Evolutionary conservation across 2,113 vertebrate species (phyloP), one percentile per base, ranked within the genome.

Genomic region (Thalassoma bifasciatum): DNA sequence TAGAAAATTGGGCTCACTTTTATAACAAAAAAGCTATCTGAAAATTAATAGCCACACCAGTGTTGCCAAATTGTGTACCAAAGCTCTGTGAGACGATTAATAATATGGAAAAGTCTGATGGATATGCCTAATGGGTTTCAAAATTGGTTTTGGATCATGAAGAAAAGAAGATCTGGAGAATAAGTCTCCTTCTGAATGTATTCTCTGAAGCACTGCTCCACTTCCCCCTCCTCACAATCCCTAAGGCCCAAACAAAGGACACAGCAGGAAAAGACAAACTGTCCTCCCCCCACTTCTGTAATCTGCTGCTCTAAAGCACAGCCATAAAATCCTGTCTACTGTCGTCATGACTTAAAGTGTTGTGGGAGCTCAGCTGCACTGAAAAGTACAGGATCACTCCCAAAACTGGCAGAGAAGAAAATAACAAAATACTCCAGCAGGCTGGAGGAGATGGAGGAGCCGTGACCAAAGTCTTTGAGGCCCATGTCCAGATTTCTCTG

Each of bases 291-390:
- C 26, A 44, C 40, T 50, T 52, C 61, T 77, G 65, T 77, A 84
- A 86, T 81, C 73, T 81, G 60, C 65, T 56, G 66, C 73, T 64
- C 51, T 52, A 77, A 72, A 83, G 74, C 38, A 23, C 44, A 70
- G 8, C 49, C 74, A 76, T 72, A 46, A 84, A 78, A 79, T 66
- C 70, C 63, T 56, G 66, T 86, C 83, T 76, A 68, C 63, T 26
- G 1, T 63, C 66, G 47, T 50, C 61, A 24, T 8, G 62, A 58
- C 53, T 66, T 49, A 36, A 62, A 73, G 49, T 74, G 54, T 68
- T 65, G 34, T n/a, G 22, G 70, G 66, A 13, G 42, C 71, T 40
- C 50, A 59, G 70, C 34, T 51, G 68, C 44, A n/a, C 47, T 8
- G 17, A 52, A 58, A 73, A 66, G 22, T 40, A 44, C 36, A 52